Evolutionary conservation across 53 echinoderm and acorn worm species (phyloP), one percentile per base, ranked within the genome.

Genomic region (Echinarachnius parma): DNA sequence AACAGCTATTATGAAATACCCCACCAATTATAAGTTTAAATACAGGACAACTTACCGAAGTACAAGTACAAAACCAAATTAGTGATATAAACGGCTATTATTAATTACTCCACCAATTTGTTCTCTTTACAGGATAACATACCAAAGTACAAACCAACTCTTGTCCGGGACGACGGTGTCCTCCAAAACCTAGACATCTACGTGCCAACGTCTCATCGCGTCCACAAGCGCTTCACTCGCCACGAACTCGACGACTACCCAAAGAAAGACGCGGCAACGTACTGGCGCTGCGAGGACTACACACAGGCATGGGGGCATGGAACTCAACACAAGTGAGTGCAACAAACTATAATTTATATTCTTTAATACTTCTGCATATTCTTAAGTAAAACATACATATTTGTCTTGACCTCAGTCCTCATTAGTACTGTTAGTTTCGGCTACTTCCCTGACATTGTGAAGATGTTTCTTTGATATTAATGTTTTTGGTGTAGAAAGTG

Each of bases 261-360:
- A 37, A 91, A 96, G 96, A 96, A 96, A 61, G 96, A 96, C 78
- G 91, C 96, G 9, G 96, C 96, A 13, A 96, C 96, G 16, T 96
- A 91, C 74, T 96, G 96, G 96, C 69, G 96, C 31, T 96, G 96
- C 35, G 96, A 96, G 36, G 96, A 91, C 49, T 96, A 91, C 57
- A 79, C 96, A 13, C 96, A 96, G 31, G 96, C 96, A 2, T 96
- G 96, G 96, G 96, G 96, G 0, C 96, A 96, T 68, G 96, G 96
- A 5, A 91, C 96, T 44, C 91, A 91, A 64, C 87, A 96, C 33
- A 96, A 96, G 96, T 96, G 77, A 84, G 96, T 96, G n/a, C n/a
- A n/a, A n/a, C n/a, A n/a, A n/a, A n/a, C n/a, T n/a, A n/a, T n/a
- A n/a, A n/a, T n/a, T n/a, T n/a, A n/a, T n/a, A n/a, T n/a, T n/a